These are phyloP conservation scores for Polypedilum pembai DNA, from an alignment of 1,140 invertebrate species.

Conservation along the genomic window DNA sequence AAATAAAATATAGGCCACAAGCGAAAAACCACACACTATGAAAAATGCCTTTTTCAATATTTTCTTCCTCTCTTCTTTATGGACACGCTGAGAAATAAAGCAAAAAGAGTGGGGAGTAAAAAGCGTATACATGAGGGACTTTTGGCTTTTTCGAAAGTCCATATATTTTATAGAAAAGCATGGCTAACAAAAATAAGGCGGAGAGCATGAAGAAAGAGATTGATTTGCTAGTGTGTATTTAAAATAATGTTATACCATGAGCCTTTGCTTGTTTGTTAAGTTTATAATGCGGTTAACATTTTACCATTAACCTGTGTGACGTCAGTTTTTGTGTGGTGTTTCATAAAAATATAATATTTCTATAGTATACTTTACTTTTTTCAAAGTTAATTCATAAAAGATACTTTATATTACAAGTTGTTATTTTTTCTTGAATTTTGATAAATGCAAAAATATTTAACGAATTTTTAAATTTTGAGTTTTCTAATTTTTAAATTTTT, in stretches of 20 bases:
- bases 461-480: too few relatives aligned
- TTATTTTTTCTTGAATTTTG: too few relatives aligned
- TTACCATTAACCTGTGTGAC: background rate
- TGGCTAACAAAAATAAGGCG: background rate
- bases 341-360: too few relatives aligned
- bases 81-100: background rate
- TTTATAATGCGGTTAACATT: conserved; percentile 12
- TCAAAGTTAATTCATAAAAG: too few relatives aligned
- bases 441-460: too few relatives aligned
- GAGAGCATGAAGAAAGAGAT: background rate
- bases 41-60: background rate
- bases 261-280: background rate
- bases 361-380: too few relatives aligned
- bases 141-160: background rate
- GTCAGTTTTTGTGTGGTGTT: background rate
- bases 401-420: too few relatives aligned
- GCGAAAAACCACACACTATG: background rate
- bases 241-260: background rate
- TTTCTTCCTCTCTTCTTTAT: background rate
- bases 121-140: background rate
- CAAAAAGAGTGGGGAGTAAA: background rate
- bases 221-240: conserved; percentile 12
- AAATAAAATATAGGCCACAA: conserved; percentile 13
- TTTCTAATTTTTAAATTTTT: too few relatives aligned
- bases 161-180: background rate